Conservation (phyloP, 1,140 invertebrate species). For the Streblospio benedicti region DNA sequence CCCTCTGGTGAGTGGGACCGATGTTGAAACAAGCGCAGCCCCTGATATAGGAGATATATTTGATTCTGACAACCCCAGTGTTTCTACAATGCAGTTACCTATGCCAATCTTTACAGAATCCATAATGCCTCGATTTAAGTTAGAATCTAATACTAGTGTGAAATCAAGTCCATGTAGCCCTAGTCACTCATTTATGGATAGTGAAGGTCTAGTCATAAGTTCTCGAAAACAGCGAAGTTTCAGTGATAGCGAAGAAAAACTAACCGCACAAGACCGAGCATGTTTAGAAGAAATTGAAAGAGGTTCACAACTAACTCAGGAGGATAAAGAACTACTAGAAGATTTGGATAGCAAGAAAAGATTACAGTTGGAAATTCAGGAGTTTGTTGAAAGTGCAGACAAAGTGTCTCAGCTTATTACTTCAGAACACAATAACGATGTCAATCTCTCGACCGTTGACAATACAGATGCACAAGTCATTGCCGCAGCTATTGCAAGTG, state of each 20-base stretch:
- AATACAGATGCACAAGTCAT: too few relatives aligned
- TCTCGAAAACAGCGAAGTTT: not conserved
- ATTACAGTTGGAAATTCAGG: conserved; percentile 13
- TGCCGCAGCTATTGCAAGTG: too few relatives aligned
- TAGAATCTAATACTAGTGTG: not conserved
- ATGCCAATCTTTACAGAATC: not conserved
- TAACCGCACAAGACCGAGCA: conserved; percentile 7
- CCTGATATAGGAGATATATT: conserved; percentile 2
- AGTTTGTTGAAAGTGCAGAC: conserved; percentile 11
- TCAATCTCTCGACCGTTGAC: too few relatives aligned
- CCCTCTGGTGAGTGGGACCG: not conserved
- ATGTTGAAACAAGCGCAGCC: not conserved
- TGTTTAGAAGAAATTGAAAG: conserved; percentile 13
- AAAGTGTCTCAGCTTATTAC: too few relatives aligned
- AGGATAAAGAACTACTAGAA: conserved; percentile 17
- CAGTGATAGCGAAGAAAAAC: not conserved
- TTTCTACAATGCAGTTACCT: not conserved
- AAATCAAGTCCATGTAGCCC: not conserved
- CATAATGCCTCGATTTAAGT: not conserved
- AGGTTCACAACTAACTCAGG: conserved; percentile 12
- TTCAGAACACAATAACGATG: too few relatives aligned
- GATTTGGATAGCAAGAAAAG: conserved; percentile 11
- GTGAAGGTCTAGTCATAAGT: not conserved
- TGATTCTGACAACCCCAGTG: not conserved
- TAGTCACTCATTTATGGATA: not conserved